Evolutionary conservation across 2,888 invertebrate genomes (phyloP).

Genomic region (Cyaniris semiargus): DNA sequence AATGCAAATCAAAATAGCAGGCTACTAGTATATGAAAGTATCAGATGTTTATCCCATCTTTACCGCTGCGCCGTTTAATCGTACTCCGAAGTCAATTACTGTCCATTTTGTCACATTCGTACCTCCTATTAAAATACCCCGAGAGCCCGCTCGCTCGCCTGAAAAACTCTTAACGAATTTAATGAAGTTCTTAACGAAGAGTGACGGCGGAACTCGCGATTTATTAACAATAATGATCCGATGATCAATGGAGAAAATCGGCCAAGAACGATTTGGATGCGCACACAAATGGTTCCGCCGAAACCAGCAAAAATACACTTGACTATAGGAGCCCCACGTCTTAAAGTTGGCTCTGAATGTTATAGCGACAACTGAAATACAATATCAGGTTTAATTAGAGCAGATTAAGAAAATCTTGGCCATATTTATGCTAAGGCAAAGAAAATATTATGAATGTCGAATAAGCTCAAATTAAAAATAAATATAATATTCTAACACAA

Average conservation of each 20-base stretch:
- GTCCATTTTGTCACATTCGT: conserved; percentile 58
- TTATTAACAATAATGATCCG: conserved; percentile 72
- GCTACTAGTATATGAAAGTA: too few species aligned
- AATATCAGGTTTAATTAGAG: too few species aligned
- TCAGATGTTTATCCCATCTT: too few species aligned
- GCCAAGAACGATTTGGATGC: neutral
- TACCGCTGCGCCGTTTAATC: too few species aligned
- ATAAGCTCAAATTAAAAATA: too few species aligned
- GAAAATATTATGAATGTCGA: too few species aligned
- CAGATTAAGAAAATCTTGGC: too few species aligned
- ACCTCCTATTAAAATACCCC: conserved; percentile 58
- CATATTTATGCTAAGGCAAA: too few species aligned
- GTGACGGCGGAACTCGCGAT: conserved; percentile 60
- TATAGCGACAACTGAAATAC: too few species aligned
- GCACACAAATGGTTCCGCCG: neutral
- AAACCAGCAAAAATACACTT: neutral
- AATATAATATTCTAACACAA: too few species aligned
- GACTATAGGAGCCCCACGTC: neutral
- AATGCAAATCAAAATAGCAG: too few species aligned
- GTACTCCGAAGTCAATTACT: neutral
- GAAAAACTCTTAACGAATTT: conserved; percentile 63
- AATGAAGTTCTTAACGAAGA: conserved; percentile 74
- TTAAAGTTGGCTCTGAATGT: too few species aligned
- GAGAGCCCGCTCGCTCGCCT: conserved; percentile 58
- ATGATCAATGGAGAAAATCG: conserved; percentile 54